Evolutionary conservation across 2,888 invertebrate genomes (phyloP).

Genomic region (Pristionchus mayeri): DNA sequence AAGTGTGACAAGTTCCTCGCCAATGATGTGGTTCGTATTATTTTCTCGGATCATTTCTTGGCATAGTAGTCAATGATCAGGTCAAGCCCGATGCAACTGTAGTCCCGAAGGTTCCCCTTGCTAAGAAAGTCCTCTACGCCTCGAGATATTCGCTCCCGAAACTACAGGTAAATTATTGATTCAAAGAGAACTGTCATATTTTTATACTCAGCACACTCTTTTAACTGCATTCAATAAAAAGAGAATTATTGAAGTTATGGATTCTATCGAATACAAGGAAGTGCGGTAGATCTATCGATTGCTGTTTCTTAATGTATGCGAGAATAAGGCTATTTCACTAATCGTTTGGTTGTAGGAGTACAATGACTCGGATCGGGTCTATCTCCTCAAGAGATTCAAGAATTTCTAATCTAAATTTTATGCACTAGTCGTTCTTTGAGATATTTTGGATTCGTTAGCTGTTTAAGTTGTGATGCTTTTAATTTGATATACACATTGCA

Average conservation of each 20-base stretch:
- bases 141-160: conserved; percentile 9
- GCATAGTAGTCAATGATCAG: no score
- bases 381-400: conserved; percentile 36
- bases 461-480: no score
- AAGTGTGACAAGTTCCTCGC: conserved; percentile 34
- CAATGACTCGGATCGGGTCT: conserved; percentile 28
- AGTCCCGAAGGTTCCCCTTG: background rate
- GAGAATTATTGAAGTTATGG: conserved; percentile 24
- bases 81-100: background rate
- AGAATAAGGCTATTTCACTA: background rate
- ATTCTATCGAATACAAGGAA: background rate
- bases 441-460: no score
- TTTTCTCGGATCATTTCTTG: background rate
- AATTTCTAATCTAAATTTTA: background rate
- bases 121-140: conserved; percentile 22
- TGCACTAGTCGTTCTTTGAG: background rate
- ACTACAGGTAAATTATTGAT: background rate
- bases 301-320: background rate
- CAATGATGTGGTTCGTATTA: background rate
- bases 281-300: background rate
- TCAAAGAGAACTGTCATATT: background rate
- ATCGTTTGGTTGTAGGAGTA: background rate
- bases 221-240: conserved; percentile 22
- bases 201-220: background rate
- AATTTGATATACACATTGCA: no score